These are phyloP conservation scores for Sphenodon punctatus DNA, from an alignment of 2,797 vertebrate genomes.

Conservation along the genomic window DNA sequence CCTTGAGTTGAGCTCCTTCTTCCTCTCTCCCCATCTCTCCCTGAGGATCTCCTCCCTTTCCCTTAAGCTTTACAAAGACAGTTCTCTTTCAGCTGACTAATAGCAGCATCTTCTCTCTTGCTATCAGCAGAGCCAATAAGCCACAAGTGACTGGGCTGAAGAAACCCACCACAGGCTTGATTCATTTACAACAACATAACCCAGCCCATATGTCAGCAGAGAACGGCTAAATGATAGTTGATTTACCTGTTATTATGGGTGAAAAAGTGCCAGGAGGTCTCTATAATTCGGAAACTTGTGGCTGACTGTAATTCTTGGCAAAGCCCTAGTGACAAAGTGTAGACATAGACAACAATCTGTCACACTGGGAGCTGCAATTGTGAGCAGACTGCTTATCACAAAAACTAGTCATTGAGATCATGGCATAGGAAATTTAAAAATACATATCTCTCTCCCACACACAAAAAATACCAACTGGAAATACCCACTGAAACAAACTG, in stretches of 20 bases:
- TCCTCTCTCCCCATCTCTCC: too few species aligned
- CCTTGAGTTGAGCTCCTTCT: too few species aligned
- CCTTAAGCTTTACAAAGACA: too few species aligned
- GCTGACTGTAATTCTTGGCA: background rate
- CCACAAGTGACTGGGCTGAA: too few species aligned
- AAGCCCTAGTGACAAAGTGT: background rate
- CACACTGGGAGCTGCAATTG: background rate
- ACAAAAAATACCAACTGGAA: background rate
- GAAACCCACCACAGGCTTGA: too few species aligned
- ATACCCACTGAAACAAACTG: conserved; percentile 8
- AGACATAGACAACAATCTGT: accelerated
- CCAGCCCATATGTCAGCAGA: background rate
- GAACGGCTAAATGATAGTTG: background rate
- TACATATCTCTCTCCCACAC: background rate
- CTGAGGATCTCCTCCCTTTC: too few species aligned
- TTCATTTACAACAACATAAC: too few species aligned
- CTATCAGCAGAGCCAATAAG: too few species aligned
- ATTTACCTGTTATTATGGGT: background rate
- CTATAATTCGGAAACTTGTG: conserved; percentile 21
- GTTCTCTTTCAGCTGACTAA: too few species aligned
- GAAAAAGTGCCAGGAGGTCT: too few species aligned
- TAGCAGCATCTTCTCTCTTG: too few species aligned
- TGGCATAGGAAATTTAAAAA: conserved; percentile 28
- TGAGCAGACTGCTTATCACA: background rate
- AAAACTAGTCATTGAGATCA: background rate